Percentiles rank a stretch among this genome's conserved stretches.
Conservation (phyloP, 1,140 invertebrate genomes). For the Atta texana region DNA sequence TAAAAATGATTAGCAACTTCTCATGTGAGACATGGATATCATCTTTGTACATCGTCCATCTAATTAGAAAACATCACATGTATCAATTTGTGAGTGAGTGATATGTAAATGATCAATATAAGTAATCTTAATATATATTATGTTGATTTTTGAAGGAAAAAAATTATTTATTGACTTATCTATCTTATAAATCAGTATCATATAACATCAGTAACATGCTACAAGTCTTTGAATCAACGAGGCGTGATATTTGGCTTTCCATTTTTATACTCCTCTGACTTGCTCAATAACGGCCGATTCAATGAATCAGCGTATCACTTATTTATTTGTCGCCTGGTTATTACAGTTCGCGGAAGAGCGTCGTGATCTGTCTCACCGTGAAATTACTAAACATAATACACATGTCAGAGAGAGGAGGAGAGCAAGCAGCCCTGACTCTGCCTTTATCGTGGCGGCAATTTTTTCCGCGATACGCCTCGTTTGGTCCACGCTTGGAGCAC, state of each 20-base stretch:
- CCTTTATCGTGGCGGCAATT: slow-evolving; percentile 57
- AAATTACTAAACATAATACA: slow-evolving; percentile 59
- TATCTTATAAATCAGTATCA: neutral
- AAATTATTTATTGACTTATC: too few relatives aligned
- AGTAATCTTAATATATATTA: too few relatives aligned
- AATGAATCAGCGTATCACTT: neutral
- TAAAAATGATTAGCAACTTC: too few relatives aligned
- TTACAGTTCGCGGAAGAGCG: slow-evolving; percentile 31
- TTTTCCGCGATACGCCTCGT: slow-evolving; percentile 59
- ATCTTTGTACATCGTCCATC: too few relatives aligned
- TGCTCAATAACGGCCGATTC: neutral
- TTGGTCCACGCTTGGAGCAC: slow-evolving; percentile 40
- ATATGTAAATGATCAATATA: too few relatives aligned
- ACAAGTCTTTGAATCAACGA: neutral
- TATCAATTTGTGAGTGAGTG: too few relatives aligned
- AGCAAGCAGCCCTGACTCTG: neutral
- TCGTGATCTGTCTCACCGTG: slow-evolving; percentile 53
- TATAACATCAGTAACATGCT: neutral
- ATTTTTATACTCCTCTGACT: neutral
- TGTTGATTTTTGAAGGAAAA: too few relatives aligned
- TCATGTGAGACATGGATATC: too few relatives aligned
- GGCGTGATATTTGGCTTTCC: neutral
- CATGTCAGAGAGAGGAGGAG: neutral
- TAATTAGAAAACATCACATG: too few relatives aligned
- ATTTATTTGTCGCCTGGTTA: slow-evolving; percentile 35